Evolutionary conservation across 2,888 invertebrate genomes (phyloP), one percentile per base, ranked within the genome.

Genomic region (Brachyopa scutellaris): DNA sequence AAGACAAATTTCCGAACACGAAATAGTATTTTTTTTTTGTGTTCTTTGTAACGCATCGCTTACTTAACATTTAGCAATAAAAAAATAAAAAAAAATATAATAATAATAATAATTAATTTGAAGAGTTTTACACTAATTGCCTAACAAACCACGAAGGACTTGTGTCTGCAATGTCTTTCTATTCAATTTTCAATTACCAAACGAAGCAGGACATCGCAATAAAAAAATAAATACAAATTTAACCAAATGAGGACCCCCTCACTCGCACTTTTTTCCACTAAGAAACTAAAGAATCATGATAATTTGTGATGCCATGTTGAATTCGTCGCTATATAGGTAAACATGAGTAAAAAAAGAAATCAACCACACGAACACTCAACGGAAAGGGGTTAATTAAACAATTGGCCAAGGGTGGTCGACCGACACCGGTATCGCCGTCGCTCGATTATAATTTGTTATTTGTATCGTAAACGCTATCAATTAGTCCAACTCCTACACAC

Each of bases 311-410:
- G 64, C 40, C 55, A 73, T 73, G 53, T 61, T 69, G 45, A 55
- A 47, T 69, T 74, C 61, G 67, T 45, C 53, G 42, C 61, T 55
- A 31, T n/a, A n/a, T 40, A 19, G 69, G 36, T 42, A 80, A 69
- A 69, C 62, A 80, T 69, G 59, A 67, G 42, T 51, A 59, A 36
- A 19, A 26, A 51, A 70, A 59, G 29, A 29, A 40, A 40, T 33
- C 9, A 31, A 31, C 45, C 23, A 55, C 76, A 61, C 76, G 77
- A 77, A 77, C 26, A 21, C 15, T 69, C 55, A n/a, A 31, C 26
- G 64, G 38, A 77, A 82, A 82, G 70, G 82, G 82, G 82, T 82
- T 82, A 82, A 82, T 77, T 82, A 82, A 70, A 77, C 82, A 66
- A 77, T 82, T 72, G 82, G 66, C 57, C 64, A 70, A 66, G 64